phyloP scores from a whole-genome alignment of 1,140 invertebrate genomes.

The Lanistes nyassanus region DNA sequence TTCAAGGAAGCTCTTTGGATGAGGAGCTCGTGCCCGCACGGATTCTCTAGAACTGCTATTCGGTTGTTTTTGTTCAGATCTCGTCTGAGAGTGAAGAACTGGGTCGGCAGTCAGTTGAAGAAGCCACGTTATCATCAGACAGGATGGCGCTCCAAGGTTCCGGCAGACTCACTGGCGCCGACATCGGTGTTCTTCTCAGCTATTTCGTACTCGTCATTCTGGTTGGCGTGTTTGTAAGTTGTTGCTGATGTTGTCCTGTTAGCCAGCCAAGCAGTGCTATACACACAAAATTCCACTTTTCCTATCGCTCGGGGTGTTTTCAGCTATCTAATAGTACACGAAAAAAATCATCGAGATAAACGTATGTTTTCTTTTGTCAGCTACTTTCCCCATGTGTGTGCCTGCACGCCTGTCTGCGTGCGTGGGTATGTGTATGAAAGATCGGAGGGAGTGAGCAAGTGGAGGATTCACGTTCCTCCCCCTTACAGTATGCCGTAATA shows the following conservation, averaged over 20 bases:
- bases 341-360: background rate
- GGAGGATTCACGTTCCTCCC: background rate
- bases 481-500: background rate
- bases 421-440: background rate
- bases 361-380: background rate
- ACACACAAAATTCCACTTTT: no score
- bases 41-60: background rate
- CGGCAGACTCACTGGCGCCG: conserved; percentile 36
- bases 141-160: background rate
- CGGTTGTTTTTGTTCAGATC: background rate
- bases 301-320: no score
- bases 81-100: background rate
- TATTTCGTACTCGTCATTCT: conserved; percentile 62
- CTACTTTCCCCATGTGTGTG: background rate
- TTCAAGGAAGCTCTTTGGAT: background rate
- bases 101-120: background rate
- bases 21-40: background rate
- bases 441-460: background rate
- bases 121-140: background rate
- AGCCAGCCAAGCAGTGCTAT: no score
- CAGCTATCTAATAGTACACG: background rate
- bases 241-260: no score
- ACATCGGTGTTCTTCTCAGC: conserved; percentile 58
- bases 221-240: conserved; percentile 62
- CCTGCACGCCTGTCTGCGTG: background rate